Percentiles rank a stretch among this genome's conserved stretches.
Conservation (phyloP, 2,888 invertebrate genomes). For the Caradrina kadenii region DNA sequence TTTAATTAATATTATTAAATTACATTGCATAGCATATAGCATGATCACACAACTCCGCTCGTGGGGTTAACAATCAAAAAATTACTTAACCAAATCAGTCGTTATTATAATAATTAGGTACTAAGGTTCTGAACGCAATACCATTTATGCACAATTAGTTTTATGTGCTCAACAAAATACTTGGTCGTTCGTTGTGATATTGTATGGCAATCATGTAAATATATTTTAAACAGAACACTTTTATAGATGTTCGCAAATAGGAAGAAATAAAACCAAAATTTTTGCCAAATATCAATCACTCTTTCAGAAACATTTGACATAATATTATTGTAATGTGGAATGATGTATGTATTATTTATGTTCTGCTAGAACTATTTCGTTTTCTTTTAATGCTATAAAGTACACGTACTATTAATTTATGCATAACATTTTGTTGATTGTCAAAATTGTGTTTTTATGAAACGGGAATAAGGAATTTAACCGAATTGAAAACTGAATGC, state of each 20-base stretch:
- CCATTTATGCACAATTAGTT: conserved; percentile 33
- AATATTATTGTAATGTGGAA: conserved; percentile 63
- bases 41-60: conserved; percentile 48
- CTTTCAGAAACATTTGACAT: conserved; percentile 53
- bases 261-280: conserved; percentile 56
- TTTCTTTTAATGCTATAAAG: conserved; percentile 55
- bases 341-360: conserved; percentile 59
- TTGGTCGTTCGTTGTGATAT: conserved; percentile 43
- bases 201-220: conserved; percentile 35
- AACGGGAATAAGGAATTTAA: conserved; percentile 74
- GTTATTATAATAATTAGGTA: conserved; percentile 73
- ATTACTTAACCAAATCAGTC: conserved; percentile 85
- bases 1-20: conserved; percentile 50
- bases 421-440: conserved; percentile 55
- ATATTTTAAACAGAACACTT: conserved; percentile 25
- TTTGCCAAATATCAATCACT: conserved; percentile 49
- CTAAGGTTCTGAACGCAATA: conserved; percentile 60
- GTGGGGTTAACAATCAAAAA: conserved; percentile 65
- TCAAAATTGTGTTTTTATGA: conserved; percentile 42
- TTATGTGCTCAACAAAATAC: conserved; percentile 37
- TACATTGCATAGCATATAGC: conserved; percentile 48
- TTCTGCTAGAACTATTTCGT: conserved; percentile 55
- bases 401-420: conserved; percentile 59
- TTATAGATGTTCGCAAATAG: conserved; percentile 25
- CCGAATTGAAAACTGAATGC: conserved; percentile 93